These are phyloP conservation scores for Agonopterix arenella DNA, from an alignment of 2,888 invertebrate species.

Conservation along the genomic window DNA sequence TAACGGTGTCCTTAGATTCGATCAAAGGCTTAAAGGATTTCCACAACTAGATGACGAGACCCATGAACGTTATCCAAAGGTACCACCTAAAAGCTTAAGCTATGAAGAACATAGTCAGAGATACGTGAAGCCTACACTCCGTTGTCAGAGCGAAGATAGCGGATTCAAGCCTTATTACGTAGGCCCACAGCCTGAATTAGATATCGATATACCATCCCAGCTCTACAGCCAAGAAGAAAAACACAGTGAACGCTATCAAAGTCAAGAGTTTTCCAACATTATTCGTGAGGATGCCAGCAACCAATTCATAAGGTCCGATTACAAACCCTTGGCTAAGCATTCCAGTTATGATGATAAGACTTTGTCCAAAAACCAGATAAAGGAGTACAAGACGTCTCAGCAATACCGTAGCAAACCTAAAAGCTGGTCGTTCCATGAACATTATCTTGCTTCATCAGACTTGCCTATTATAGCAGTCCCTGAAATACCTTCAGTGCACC, in stretches of 20 bases:
- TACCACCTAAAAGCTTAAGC: conserved; percentile 67
- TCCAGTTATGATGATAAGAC: conserved; percentile 82
- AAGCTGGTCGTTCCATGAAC: conserved; percentile 81
- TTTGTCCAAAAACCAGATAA: conserved; percentile 79
- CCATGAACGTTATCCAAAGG: conserved; percentile 56
- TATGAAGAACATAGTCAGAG: conserved; percentile 65
- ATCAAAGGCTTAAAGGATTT: conserved; percentile 51
- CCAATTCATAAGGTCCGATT: conserved; percentile 70
- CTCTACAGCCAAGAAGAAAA: conserved; percentile 80
- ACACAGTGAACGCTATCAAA: conserved; percentile 79
- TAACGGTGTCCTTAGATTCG: conserved; percentile 55
- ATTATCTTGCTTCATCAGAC: conserved; percentile 74
- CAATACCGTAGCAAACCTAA: conserved; percentile 76
- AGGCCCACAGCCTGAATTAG: conserved; percentile 70
- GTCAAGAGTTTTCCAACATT: conserved; percentile 78
- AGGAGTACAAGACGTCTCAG: conserved; percentile 77
- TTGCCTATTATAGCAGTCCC: conserved; percentile 75
- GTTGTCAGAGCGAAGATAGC: conserved; percentile 79
- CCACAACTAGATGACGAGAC: conserved; percentile 37
- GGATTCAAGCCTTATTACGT: conserved; percentile 58
- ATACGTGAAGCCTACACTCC: conserved; percentile 66
- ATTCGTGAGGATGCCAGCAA: conserved; percentile 52
- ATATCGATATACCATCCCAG: conserved; percentile 74
- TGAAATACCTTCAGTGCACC: conserved; percentile 63
- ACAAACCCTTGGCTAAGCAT: conserved; percentile 78